Evolutionary conservation across 2,113 vertebrate genomes (phyloP).

Genomic region (Scortum barcoo): DNA sequence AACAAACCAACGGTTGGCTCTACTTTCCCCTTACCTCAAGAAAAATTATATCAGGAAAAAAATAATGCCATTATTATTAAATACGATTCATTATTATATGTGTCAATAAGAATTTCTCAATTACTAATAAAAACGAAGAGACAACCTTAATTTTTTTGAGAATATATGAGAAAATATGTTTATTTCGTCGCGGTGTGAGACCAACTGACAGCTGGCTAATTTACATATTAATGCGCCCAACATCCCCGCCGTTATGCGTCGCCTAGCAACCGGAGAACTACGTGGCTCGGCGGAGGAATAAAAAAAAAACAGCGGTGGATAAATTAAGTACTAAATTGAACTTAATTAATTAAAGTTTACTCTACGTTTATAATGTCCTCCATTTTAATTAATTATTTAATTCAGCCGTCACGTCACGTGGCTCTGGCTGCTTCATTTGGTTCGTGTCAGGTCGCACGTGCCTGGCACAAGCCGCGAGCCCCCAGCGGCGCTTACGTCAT

Average conservation of each 20-base stretch:
- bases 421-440: background rate
- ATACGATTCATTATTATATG: background rate
- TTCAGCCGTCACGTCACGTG: conserved; percentile 32
- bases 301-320: too few relatives aligned
- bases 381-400: too few relatives aligned
- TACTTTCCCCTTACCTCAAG: background rate
- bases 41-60: background rate
- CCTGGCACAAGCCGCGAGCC: conserved; percentile 9
- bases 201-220: conserved; percentile 47
- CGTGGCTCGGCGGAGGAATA: background rate
- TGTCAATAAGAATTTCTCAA: background rate
- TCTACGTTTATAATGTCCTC: too few relatives aligned
- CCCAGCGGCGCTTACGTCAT: conserved; percentile 75
- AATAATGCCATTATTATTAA: too few relatives aligned
- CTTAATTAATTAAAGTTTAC: too few relatives aligned
- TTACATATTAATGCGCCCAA: conserved; percentile 65
- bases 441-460: conserved; percentile 61
- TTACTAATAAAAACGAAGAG: background rate
- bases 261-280: conserved; percentile 45
- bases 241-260: background rate
- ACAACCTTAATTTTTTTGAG: background rate
- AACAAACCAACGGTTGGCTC: background rate
- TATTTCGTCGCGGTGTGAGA: background rate
- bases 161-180: background rate
- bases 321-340: too few relatives aligned